Conservation (phyloP, 2,113 vertebrate species). For the Nycticebus coucang region DNA sequence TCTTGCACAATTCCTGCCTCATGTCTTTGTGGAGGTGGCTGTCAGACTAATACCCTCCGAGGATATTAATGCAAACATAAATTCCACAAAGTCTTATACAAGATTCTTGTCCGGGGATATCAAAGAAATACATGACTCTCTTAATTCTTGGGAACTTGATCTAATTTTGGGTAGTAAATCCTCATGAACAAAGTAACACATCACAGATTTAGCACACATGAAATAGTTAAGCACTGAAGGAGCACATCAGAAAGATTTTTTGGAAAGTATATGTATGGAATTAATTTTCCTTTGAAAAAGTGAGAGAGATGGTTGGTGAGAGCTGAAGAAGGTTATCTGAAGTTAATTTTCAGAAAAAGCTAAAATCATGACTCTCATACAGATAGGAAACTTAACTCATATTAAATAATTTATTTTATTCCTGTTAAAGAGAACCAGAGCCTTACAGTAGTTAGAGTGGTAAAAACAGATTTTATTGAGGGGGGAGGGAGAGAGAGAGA, state of each 20-base stretch:
- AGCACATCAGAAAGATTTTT: conserved; percentile 18
- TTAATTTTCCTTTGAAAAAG: conserved; percentile 45
- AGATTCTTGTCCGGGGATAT: conserved; percentile 16
- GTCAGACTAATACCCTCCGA: neutral
- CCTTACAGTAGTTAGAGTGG: neutral
- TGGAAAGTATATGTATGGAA: conserved; percentile 15
- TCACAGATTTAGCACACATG: conserved; percentile 4
- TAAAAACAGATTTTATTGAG: neutral
- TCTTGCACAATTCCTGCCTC: neutral
- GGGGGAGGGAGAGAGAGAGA: neutral
- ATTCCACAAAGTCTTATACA: conserved; percentile 6
- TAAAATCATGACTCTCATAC: conserved; percentile 32
- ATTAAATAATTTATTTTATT: conserved; percentile 44
- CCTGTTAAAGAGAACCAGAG: conserved; percentile 18
- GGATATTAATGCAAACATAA: neutral
- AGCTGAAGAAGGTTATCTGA: conserved; percentile 1
- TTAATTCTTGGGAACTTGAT: conserved; percentile 26
- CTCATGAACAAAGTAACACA: conserved; percentile 21
- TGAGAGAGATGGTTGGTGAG: conserved; percentile 34
- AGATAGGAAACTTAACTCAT: conserved; percentile 37
- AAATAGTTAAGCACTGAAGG: conserved; percentile 6
- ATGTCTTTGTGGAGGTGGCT: neutral
- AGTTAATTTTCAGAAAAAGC: conserved; percentile 26
- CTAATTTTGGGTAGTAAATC: conserved; percentile 33
- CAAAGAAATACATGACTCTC: conserved; percentile 30